These are phyloP conservation scores for Helarctos malayanus DNA, from an alignment of 2,797 vertebrate genomes.

Conservation along the genomic window DNA sequence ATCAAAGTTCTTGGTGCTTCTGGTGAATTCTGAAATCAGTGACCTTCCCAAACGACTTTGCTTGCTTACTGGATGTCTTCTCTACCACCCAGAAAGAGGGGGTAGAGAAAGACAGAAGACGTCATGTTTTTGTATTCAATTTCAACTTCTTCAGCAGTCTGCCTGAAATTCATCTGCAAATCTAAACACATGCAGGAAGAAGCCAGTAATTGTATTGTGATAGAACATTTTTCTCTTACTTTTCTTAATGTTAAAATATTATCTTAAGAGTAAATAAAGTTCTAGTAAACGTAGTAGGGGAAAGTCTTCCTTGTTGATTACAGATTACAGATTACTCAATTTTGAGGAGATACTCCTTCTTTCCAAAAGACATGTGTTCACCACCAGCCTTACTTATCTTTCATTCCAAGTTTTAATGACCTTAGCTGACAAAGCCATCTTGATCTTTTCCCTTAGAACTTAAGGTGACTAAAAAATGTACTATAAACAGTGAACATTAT, in stretches of 20 bases:
- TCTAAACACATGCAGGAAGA: constrained; percentile 30
- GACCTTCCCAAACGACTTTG: constrained; percentile 2
- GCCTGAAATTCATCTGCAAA: neutral
- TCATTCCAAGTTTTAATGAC: constrained; percentile 13
- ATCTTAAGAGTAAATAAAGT: constrained; percentile 11
- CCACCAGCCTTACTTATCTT: neutral
- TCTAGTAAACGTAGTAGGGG: neutral
- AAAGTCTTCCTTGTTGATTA: neutral
- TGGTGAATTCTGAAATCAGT: neutral
- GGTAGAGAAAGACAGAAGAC: neutral
- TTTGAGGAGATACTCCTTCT: neutral
- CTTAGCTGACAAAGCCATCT: neutral
- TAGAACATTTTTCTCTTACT: neutral
- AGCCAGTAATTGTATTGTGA: neutral
- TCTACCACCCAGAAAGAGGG: neutral
- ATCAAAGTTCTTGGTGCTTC: neutral
- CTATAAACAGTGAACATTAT: neutral
- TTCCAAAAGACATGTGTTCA: neutral
- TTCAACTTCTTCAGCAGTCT: constrained; percentile 8
- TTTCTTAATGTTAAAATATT: constrained; percentile 41
- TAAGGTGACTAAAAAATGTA: neutral
- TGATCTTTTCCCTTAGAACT: constrained; percentile 41
- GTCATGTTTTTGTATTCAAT: neutral
- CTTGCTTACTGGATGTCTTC: neutral
- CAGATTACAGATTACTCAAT: neutral